A percentile compares a stretch with the other conserved stretches of the same genome.
Conservation (phyloP, 35 echinoderm and acorn worm species). For the Holothuria glaberrima region DNA sequence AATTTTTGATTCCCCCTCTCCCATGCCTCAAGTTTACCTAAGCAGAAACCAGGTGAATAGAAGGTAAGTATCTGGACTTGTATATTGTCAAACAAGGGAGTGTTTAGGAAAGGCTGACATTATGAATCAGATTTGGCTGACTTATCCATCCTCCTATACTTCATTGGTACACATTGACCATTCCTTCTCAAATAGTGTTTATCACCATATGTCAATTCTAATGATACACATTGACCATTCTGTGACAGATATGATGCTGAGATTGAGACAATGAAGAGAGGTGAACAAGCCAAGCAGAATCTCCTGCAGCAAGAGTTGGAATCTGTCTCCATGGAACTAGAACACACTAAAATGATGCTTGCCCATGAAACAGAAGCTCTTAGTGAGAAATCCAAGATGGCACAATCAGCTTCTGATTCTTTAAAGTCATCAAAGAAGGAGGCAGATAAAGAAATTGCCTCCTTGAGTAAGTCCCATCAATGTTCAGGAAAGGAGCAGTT, state of each 20-base stretch:
- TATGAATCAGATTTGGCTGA: too few species aligned
- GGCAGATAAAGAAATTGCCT: not conserved
- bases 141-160: too few species aligned
- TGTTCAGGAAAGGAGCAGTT: too few species aligned
- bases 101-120: too few species aligned
- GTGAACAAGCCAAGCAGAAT: constrained; percentile 3
- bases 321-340: constrained; percentile 36
- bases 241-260: constrained; percentile 58
- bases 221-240: not conserved
- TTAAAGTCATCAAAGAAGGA: constrained; percentile 25
- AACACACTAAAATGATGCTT: constrained; percentile 43
- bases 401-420: constrained; percentile 5
- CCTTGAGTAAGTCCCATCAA: constrained; percentile 46
- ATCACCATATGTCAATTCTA: too few species aligned
- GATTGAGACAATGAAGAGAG: constrained; percentile 38
- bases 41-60: too few species aligned
- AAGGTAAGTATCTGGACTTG: too few species aligned
- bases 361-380: constrained; percentile 4
- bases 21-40: too few species aligned
- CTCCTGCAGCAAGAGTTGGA: constrained; percentile 54
- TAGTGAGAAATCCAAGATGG: constrained; percentile 49
- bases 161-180: too few species aligned
- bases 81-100: too few species aligned
- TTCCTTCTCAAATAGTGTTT: not conserved
- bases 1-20: too few species aligned